Evolutionary conservation across 1,140 invertebrate species (phyloP), one percentile per base, ranked within the genome.

Genomic region (Lepidurus couesii): DNA sequence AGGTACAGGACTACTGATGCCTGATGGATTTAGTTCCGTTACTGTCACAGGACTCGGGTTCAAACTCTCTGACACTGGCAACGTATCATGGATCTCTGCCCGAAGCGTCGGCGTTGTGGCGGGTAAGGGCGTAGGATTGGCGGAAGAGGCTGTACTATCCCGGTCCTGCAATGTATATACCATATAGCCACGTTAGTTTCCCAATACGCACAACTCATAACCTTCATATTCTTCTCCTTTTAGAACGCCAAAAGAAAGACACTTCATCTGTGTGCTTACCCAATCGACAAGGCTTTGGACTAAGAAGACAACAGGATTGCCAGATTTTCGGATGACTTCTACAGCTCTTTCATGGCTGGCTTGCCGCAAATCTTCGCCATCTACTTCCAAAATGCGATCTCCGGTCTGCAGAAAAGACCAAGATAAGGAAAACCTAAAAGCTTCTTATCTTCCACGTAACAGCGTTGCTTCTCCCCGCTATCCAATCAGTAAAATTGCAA

Each of bases 311-410:
- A 99, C 95, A 75, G 93, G 94, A 85, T 94, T 95, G 53, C 91
- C 90, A 73, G 97, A 92, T 80, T 93, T 93, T 84, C 95, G 92
- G 82, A 99, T 99, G 1, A 96, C 91, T 85, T 97, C 92, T n/a
- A 99, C 97, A 9, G 97, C 97, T 81, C 92, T 88, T 83, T 98
- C 96, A 84, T 98, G 96, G 81, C 93, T 94, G 13, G 95, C 93
- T 82, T 94, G 90, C 80, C 94, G 87, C 45, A 99, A 89, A 87
- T 97, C 94, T 65, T 92, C 89, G 5, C 94, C 95, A 84, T 97
- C 95, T n/a, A 98, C 95, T 87, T 97, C 92, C 78, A 95, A 86
- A 83, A 96, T 95, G 76, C 93, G 88, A 86, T 95, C 94, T n/a
- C 93, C 94, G 78, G 91, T 92, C 92, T 94, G 45, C 42, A 81